Evolutionary conservation across 2,888 invertebrate genomes (phyloP).

Genomic region (Gisinianus flammeolus): DNA sequence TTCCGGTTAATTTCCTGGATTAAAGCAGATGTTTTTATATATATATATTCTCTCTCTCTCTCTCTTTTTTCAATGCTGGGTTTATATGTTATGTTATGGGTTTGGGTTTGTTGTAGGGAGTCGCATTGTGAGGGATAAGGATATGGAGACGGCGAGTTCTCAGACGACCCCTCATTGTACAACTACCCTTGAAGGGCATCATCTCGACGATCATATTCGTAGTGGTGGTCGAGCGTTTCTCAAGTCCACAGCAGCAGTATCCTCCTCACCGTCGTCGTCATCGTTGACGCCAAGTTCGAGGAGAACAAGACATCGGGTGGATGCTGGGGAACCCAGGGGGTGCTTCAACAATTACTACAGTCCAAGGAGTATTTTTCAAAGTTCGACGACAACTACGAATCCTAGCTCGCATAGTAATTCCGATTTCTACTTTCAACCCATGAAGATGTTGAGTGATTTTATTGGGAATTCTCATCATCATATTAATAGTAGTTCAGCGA

Average conservation of each 20-base stretch:
- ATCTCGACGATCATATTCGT: slow-evolving; percentile 34
- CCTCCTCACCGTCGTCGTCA: slow-evolving; percentile 34
- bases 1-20: slow-evolving; percentile 46
- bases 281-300: slow-evolving; percentile 65
- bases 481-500: slow-evolving; percentile 27
- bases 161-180: slow-evolving; percentile 39
- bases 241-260: slow-evolving; percentile 26
- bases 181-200: slow-evolving; percentile 43
- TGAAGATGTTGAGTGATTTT: slow-evolving; percentile 57
- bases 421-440: slow-evolving; percentile 54
- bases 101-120: slow-evolving; percentile 19
- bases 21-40: slow-evolving; percentile 44
- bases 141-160: slow-evolving; percentile 43
- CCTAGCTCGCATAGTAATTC: neutral
- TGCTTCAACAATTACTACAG: slow-evolving; percentile 71
- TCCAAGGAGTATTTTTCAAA: slow-evolving; percentile 85
- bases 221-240: slow-evolving; percentile 40
- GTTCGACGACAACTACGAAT: slow-evolving; percentile 46
- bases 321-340: slow-evolving; percentile 94
- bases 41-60: neutral
- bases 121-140: slow-evolving; percentile 33
- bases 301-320: slow-evolving; percentile 93
- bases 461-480: slow-evolving; percentile 42
- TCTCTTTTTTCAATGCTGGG: neutral
- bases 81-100: slow-evolving; percentile 1